Conservation (phyloP, 1,140 invertebrate species). For the Drosophila nasuta region DNA sequence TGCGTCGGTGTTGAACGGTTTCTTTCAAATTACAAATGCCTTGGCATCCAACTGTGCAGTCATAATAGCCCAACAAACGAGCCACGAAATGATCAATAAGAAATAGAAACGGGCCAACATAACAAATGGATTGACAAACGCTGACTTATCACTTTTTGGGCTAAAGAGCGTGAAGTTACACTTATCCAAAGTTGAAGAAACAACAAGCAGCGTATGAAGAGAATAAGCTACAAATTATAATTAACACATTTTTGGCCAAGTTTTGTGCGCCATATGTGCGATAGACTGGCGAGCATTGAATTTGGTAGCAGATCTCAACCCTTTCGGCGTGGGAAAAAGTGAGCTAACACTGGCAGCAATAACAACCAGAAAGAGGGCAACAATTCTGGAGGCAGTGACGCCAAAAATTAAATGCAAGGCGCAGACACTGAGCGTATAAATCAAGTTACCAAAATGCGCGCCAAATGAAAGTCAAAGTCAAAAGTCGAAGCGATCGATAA, state of each 20-base stretch:
- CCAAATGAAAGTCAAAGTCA: conserved; percentile 57
- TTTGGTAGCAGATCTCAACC: conserved; percentile 37
- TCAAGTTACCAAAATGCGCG: conserved; percentile 52
- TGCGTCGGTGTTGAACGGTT: background rate
- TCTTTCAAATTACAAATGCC: conserved; percentile 30
- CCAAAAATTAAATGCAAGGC: conserved; percentile 75
- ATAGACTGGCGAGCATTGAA: conserved; percentile 49
- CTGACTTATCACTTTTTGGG: conserved; percentile 43
- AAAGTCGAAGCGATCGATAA: conserved; percentile 68
- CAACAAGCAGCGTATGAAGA: background rate
- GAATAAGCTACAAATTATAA: conserved; percentile 52
- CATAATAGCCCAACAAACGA: conserved; percentile 36
- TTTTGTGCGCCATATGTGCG: conserved; percentile 53
- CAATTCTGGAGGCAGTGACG: conserved; percentile 74
- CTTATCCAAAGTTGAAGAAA: conserved; percentile 3
- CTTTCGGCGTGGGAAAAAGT: conserved; percentile 66
- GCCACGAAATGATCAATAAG: conserved; percentile 31
- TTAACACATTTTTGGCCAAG: conserved; percentile 74
- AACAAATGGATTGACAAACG: conserved; percentile 46
- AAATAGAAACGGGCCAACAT: conserved; percentile 17
- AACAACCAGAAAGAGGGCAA: conserved; percentile 34
- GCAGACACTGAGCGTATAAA: conserved; percentile 52
- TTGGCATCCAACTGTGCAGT: conserved; percentile 42
- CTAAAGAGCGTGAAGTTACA: background rate
- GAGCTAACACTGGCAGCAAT: conserved; percentile 11